Evolutionary conservation across 1,140 invertebrate genomes (phyloP), one percentile per base, ranked within the genome.

Genomic region (Dendroctonus valens): DNA sequence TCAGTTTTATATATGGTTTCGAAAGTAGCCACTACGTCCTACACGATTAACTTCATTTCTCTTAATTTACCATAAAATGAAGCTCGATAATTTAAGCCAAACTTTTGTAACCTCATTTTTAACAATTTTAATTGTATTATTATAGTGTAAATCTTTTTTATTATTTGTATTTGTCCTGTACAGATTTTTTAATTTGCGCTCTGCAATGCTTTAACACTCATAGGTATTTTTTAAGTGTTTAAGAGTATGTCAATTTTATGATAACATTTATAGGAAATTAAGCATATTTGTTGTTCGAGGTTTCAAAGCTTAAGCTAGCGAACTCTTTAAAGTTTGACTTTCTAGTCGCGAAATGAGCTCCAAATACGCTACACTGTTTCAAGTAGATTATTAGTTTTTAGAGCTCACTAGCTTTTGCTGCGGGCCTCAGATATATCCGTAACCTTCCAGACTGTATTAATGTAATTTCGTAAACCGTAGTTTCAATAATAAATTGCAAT

Each of bases 401-500:
- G 26, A 26, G 26, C 26, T 26, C 26, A 26, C 26, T 26, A 26
- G 26, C 26, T 26, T 26, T 26, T 26, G 26, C 26, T 26, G 3
- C 26, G 1, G 26, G 26, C 26, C 26, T 26, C 26, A 26, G 3
- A 26, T 26, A 26, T 63, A 65, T 65, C 50, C 53, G 52, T 65
- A 65, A 59, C 40, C 54, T 59, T 65, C 41, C 54, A 58, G 51
- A 65, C 60, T 63, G 60, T 52, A 63, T 63, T 58, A 65, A 50
- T 59, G 54, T 59, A 59, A 57, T 51, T 65, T 65, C 48, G n/a
- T 50, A 59, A 59, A 51, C 15, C 11, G 54, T 65, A 65, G 54
- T 65, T 65, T 65, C 63, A 55, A 55, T 65, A 64, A 54, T 55
- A 48, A 64, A 64, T 26, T 26, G 26, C 26, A 26, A 26, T 26